Evolutionary conservation across 2,797 vertebrate genomes (phyloP).

Genomic region (Dicrostonyx torquatus): DNA sequence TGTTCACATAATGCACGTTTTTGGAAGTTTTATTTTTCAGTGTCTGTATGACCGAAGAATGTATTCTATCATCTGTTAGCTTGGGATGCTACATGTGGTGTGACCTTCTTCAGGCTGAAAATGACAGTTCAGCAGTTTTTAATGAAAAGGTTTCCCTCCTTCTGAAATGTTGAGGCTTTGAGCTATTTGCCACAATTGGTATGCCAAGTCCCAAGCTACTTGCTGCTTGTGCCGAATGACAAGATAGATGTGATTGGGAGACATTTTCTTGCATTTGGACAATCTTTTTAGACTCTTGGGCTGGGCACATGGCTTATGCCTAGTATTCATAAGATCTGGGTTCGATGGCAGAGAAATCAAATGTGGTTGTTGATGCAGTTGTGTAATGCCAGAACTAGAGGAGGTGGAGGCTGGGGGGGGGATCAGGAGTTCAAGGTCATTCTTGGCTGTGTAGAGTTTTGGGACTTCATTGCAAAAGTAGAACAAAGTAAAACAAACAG

Average conservation of each 20-base stretch:
- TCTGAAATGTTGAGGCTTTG: conserved; percentile 1
- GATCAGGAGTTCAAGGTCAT: background rate
- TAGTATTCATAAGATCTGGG: background rate
- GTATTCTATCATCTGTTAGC: conserved; percentile 19
- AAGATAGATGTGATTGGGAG: conserved; percentile 26
- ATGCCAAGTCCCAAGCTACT: background rate
- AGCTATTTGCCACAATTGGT: background rate
- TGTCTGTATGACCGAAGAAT: background rate
- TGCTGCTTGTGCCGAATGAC: conserved; percentile 9
- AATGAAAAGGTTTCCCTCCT: background rate
- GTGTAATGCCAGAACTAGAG: background rate
- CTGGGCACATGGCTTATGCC: background rate
- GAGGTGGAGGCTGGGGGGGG: background rate
- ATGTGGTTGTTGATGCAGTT: background rate
- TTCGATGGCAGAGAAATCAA: background rate
- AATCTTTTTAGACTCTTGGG: background rate
- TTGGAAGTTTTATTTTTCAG: background rate
- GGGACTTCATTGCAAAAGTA: background rate
- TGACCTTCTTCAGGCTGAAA: conserved; percentile 46
- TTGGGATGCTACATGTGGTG: background rate
- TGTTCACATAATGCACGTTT: conserved; percentile 26
- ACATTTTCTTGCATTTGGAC: conserved; percentile 4
- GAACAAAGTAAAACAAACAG: background rate
- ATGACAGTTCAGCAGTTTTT: background rate
- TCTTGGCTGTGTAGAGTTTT: background rate